Percentiles rank a stretch among this genome's conserved stretches.
Conservation (phyloP, 2,888 invertebrate species). For the Pandemis heparana region DNA sequence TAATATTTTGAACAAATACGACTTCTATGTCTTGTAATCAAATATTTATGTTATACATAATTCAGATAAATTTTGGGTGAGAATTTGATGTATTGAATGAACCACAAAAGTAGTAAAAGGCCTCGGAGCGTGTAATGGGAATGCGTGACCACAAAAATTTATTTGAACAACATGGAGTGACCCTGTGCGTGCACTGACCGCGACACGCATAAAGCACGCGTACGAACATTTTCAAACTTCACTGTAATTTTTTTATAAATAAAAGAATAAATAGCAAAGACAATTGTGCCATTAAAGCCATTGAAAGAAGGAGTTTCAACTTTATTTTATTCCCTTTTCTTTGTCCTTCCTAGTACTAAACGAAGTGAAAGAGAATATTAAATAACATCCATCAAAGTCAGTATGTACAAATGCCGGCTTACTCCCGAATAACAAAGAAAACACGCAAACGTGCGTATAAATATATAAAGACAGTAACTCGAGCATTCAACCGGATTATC, state of each 20-base stretch:
- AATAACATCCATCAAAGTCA: conserved; percentile 19
- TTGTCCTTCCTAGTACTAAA: background rate
- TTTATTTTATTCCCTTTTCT: background rate
- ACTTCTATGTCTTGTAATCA: no score
- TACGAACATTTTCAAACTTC: background rate
- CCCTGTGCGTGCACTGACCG: background rate
- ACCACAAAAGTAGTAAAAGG: background rate
- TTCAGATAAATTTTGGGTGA: no score
- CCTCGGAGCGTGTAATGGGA: background rate
- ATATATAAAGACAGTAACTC: conserved; percentile 22
- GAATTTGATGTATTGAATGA: no score
- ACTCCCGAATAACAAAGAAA: conserved; percentile 8
- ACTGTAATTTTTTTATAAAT: no score
- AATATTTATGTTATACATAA: no score
- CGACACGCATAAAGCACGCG: background rate
- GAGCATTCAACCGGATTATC: conserved; percentile 11
- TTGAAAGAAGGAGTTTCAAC: no score
- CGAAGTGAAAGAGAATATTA: conserved; percentile 14
- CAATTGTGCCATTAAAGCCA: no score
- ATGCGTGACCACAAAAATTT: conserved; percentile 7
- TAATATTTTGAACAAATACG: no score
- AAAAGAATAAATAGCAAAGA: no score
- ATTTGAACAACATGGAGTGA: background rate
- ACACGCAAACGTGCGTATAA: conserved; percentile 6
- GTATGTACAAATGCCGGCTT: conserved; percentile 4